Evolutionary conservation across 92 coral and sea anemone species (phyloP), one percentile per base, ranked within the genome.

Genomic region (Scolanthus callimorphus): DNA sequence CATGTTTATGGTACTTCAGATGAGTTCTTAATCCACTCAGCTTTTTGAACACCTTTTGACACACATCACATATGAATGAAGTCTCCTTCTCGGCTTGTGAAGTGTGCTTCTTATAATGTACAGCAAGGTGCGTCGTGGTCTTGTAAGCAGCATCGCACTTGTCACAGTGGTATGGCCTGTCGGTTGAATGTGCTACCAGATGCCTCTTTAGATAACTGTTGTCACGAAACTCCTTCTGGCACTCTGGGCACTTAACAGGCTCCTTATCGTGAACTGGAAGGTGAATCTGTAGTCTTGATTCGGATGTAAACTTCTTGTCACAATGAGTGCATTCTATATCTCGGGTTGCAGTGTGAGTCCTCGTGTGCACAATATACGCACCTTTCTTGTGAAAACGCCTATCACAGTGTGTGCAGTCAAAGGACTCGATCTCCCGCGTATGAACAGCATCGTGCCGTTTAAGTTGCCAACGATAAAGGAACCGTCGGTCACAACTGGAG

Each of bases 1-100:
- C 43, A 6, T 34, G 43, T 34, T 6, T 34, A 15, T 34, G 43
- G 15, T 6, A 6, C 43, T 34, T 34, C 43, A 34, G 15, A 34
- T 34, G 43, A 34, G 43, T 34, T 15, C 15, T 34, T 34, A 34
- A 34, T 6, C 43, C 43, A 34, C 43, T 6, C 6, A 34, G 43
- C 43, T 34, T 34, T 6, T 34, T 15, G 15, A 34, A 34, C 6
- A 34, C 43, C 43, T 34, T 34, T 6, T 34, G 15, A 34, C 71
- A 65, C 8, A 29, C 30, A 3, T 65, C 60, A 65, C 71, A 65
- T 17, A 27, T 8, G 51, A 27, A 65, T 25, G 43, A 34, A 34
- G 17, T 30, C 26, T 56, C 13, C 31, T 31, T 39, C 1, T 56
- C 2, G 41, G 8, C 43, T 6, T 34, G 43, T 34, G 43, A 15